Evolutionary conservation across 2,888 invertebrate genomes (phyloP), one percentile per base, ranked within the genome.

Genomic region (Mythimna pallens): DNA sequence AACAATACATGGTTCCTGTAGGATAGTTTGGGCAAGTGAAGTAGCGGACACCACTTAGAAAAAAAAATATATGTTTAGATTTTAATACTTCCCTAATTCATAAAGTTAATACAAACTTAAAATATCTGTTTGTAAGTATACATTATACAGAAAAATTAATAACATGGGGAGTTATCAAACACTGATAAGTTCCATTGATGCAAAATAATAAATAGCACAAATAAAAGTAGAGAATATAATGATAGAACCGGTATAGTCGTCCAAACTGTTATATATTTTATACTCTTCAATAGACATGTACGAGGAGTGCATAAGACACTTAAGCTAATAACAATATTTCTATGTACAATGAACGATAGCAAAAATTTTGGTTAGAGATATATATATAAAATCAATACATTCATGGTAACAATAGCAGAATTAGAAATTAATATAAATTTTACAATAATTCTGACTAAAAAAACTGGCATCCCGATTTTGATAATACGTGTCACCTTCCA

Each of bases 401-500:
- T 22, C 5, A 64, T 43, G 12, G 8, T 12, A 52, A 20, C 40
- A 50, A 6, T 14, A 64, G 30, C 47, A 2, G 65, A 57, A 64
- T 40, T 30, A 55, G 12, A 52, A n/a, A 20, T 36, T 67, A 72
- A 65, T 55, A 36, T 10, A 64, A n/a, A 30, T 25, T 36, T 10
- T 7, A 64, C 61, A 70, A 68, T 73, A 70, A 47, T 25, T 30
- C 55, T 76, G 72, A 72, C 54, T 72, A 61, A 78, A 82, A 72
- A 81, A 82, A 90, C 90, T 91, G 89, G 90, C 90, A 92, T 91
- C 89, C 90, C 88, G 90, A 92, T 93, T 93, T 91, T 92, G 93
- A 92, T 95, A 95, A 95, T 96, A 96, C 96, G 96, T 96, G 96
- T 96, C 96, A 96, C 95, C 95, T 95, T 94, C 93, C 93, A 95